Conservation (phyloP, 2,113 vertebrate genomes). For the Gymnogyps californianus region DNA sequence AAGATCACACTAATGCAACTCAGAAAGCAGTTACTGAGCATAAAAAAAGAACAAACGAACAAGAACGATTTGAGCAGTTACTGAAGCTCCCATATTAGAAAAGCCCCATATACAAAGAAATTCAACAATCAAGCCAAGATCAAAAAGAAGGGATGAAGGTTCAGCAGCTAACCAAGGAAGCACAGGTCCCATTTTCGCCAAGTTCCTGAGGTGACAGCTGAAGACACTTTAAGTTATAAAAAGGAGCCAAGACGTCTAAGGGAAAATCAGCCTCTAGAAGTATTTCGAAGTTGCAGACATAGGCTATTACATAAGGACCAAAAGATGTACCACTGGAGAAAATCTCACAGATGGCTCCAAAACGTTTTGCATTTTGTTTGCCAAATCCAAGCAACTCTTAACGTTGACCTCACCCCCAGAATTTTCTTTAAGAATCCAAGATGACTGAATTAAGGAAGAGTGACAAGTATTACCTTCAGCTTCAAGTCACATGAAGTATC, state of each 20-base stretch:
- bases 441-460: neutral
- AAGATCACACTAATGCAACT: neutral
- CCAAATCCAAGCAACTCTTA: neutral
- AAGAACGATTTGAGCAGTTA: neutral
- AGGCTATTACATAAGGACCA: neutral
- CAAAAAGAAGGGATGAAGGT: neutral
- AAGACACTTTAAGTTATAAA: neutral
- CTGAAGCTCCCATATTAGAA: neutral
- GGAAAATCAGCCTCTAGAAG: neutral
- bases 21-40: neutral
- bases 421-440: neutral
- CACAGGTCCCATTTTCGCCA: neutral
- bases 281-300: neutral
- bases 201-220: neutral
- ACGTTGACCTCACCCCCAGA: neutral
- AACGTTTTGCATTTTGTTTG: neutral
- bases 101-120: neutral
- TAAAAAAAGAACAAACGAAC: neutral
- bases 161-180: neutral
- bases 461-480: conserved; percentile 2
- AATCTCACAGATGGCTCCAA: neutral
- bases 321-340: neutral
- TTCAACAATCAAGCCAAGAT: neutral
- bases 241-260: neutral
- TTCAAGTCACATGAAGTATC: conserved; percentile 7